Evolutionary conservation across 2,113 vertebrate genomes (phyloP).

Genomic region (Pedionomus torquatus): DNA sequence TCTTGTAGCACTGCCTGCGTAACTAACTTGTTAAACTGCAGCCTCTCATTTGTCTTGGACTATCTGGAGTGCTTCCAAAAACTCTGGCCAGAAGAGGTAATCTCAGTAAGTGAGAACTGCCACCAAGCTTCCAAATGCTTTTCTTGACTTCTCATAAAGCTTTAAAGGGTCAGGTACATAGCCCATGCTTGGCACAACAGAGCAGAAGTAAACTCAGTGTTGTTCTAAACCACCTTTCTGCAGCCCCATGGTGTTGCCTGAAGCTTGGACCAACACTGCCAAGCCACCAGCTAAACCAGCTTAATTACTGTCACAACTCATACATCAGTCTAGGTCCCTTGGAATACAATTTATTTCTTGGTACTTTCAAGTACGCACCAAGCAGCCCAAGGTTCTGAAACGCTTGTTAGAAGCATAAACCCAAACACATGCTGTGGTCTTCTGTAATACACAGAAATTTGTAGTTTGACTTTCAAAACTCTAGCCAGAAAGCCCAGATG

Average conservation of each 20-base stretch:
- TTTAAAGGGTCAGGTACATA: not conserved
- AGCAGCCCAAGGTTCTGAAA: not conserved
- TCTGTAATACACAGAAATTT: not conserved
- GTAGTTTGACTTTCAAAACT: not conserved
- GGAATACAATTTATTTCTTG: not conserved
- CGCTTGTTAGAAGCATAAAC: not conserved
- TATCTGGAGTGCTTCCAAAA: not conserved
- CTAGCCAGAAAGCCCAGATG: not conserved
- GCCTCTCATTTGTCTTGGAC: not conserved
- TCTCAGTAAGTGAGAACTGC: not conserved
- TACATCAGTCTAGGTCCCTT: too few species aligned
- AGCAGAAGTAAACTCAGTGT: not conserved
- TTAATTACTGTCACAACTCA: not conserved
- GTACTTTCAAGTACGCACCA: not conserved
- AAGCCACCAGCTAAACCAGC: not conserved
- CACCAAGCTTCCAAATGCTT: not conserved
- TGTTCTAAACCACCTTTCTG: not conserved
- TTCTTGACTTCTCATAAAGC: not conserved
- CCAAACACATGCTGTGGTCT: not conserved
- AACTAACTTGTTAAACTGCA: not conserved
- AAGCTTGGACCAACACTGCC: not conserved
- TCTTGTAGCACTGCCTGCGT: not conserved
- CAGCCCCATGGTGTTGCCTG: fast-evolving
- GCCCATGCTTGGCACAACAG: not conserved
- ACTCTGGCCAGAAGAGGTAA: not conserved